Conservation (phyloP, 2,797 vertebrate species). For the Urophycis tenuis region DNA sequence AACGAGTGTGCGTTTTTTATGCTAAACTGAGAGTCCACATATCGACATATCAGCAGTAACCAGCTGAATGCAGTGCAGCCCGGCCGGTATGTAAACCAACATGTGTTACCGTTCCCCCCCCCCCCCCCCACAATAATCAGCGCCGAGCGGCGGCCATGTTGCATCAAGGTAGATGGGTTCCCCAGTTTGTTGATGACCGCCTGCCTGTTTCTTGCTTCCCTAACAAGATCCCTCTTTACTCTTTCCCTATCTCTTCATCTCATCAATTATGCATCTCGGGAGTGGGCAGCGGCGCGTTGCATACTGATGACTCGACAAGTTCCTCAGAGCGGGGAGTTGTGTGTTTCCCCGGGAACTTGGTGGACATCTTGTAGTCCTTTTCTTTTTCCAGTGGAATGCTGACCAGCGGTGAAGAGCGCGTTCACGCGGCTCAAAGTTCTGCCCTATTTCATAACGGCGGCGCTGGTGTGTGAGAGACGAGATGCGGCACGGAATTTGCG, state of each 20-base stretch:
- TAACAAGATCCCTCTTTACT: conserved; percentile 1
- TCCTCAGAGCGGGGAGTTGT: not conserved
- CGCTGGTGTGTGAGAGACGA: no score
- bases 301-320: not conserved
- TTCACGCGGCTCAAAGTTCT: not conserved
- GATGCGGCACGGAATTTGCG: no score
- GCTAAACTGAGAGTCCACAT: not conserved
- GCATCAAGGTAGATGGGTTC: not conserved
- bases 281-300: not conserved
- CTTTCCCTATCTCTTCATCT: not conserved
- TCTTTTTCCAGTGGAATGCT: no score
- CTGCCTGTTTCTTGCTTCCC: not conserved
- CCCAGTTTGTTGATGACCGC: not conserved
- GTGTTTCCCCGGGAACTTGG: not conserved
- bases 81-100: not conserved
- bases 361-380: not conserved
- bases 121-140: not conserved
- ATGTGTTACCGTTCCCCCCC: not conserved
- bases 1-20: not conserved
- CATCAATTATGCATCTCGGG: not conserved
- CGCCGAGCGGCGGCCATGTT: not conserved
- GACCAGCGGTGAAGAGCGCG: not conserved
- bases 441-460: no score
- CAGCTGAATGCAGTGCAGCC: not conserved
- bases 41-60: not conserved